Base-by-base conservation (phyloP, 1,140 invertebrate species). In the Monomorium pharaonis region DNA sequence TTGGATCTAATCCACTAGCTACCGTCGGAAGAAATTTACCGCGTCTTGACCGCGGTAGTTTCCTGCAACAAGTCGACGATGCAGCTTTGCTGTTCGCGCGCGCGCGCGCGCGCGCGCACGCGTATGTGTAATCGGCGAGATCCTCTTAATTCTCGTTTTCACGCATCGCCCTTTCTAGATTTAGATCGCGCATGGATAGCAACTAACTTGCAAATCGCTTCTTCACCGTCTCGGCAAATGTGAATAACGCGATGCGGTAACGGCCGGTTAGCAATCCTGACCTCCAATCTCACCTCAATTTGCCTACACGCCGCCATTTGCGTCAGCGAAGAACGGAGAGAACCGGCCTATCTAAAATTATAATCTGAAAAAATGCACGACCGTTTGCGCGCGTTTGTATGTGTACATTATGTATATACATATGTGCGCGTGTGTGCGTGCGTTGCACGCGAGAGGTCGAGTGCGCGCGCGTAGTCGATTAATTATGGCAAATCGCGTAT, bases 231-330 rank as follows among this genome's bases (percentile, higher is more conserved):
- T 44, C 87, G 88, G 86, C 92, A 91, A n/a, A 69, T 85, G 51
- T 37, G 75, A 78, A 84, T 54, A 85, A 60, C 70, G 76, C 63
- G 60, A 51, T 65, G 72, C 80, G 69, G 83, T 86, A 86, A 89
- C 90, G 92, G 89, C 89, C 90, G 88, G 78, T 86, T 67, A 67
- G 91, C 89, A 92, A 88, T 89, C 80, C 91, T 95, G 94, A 95
- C 94, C 94, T 94, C 93, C 94, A 94, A 94, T 95, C 94, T 95
- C 94, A 95, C 94, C 94, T 95, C 94, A 95, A 95, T 95, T 95
- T 95, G 94, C 94, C 94, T 95, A 95, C 93, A 94, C 91, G 91
- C 93, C 91, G 92, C 92, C 93, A 94, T 93, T 93, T 92, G 90
- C 93, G 91, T 91, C 91, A 91, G 90, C 88, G 84, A 88, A 9